Evolutionary conservation across 2,888 invertebrate genomes (phyloP).

Genomic region (Hyles lineata): DNA sequence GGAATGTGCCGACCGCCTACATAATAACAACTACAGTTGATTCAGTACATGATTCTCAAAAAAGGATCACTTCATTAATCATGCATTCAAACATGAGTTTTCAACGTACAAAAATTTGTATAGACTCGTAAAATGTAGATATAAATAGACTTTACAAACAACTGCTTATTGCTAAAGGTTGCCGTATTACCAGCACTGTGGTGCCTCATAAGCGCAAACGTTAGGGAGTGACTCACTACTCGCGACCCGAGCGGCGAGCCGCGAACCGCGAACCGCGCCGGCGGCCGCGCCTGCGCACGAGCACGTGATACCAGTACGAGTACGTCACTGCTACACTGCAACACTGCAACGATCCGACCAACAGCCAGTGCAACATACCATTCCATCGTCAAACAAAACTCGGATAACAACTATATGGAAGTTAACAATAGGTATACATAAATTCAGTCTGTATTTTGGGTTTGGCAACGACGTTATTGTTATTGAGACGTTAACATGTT

Average conservation of each 20-base stretch:
- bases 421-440: slow-evolving; percentile 75
- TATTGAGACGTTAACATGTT: slow-evolving; percentile 50
- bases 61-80: slow-evolving; percentile 80
- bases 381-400: slow-evolving; percentile 20
- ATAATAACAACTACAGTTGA: slow-evolving; percentile 80
- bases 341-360: slow-evolving; percentile 31
- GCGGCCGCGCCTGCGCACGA: no score
- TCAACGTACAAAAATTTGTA: slow-evolving; percentile 83
- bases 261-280: no score
- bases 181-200: slow-evolving; percentile 60
- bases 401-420: slow-evolving; percentile 61
- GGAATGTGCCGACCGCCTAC: slow-evolving; percentile 85
- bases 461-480: slow-evolving; percentile 80
- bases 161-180: slow-evolving; percentile 84
- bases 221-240: slow-evolving; percentile 49
- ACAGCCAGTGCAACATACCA: slow-evolving; percentile 22
- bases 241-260: not conserved
- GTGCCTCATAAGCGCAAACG: slow-evolving; percentile 46
- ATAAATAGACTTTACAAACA: slow-evolving; percentile 84
- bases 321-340: slow-evolving; percentile 30
- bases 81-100: slow-evolving; percentile 78
- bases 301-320: no score
- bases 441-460: slow-evolving; percentile 79
- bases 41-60: slow-evolving; percentile 84
- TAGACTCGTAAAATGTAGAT: slow-evolving; percentile 81